Evolutionary conservation across 2,797 vertebrate species (phyloP).

Genomic region (Liasis olivaceus): DNA sequence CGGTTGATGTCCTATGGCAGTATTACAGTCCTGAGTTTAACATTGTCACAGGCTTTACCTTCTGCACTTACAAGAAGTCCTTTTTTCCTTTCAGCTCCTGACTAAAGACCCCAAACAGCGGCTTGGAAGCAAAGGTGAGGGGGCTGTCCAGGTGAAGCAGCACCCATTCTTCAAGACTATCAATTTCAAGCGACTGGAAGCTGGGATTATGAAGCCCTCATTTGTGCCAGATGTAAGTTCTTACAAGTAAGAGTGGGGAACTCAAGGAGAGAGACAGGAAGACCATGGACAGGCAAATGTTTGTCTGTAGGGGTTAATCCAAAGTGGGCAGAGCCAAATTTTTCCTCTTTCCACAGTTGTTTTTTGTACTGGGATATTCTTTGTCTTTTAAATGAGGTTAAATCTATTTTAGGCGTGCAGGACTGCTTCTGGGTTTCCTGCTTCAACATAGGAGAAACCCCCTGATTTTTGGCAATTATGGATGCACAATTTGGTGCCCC

Average conservation of each 20-base stretch:
- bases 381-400: background rate
- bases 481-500: background rate
- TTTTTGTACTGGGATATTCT: background rate
- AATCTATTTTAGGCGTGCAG: background rate
- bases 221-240: conserved; percentile 81
- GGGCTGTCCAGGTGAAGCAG: conserved; percentile 69
- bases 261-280: background rate
- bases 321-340: background rate
- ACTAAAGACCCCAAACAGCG: conserved; percentile 75
- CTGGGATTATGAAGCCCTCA: conserved; percentile 73
- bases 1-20: background rate
- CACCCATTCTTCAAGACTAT: conserved; percentile 80
- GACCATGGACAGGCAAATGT: background rate
- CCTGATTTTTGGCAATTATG: background rate
- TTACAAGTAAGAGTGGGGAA: background rate
- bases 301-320: background rate
- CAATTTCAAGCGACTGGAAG: conserved; percentile 85
- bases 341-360: background rate
- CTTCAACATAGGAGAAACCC: background rate
- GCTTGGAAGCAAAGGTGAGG: conserved; percentile 70
- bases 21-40: background rate
- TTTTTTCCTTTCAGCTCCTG: conserved; percentile 73
- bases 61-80: background rate
- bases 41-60: background rate
- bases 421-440: background rate